These are phyloP conservation scores for Psophia crepitans DNA, from an alignment of 2,113 vertebrate species.

Conservation along the genomic window DNA sequence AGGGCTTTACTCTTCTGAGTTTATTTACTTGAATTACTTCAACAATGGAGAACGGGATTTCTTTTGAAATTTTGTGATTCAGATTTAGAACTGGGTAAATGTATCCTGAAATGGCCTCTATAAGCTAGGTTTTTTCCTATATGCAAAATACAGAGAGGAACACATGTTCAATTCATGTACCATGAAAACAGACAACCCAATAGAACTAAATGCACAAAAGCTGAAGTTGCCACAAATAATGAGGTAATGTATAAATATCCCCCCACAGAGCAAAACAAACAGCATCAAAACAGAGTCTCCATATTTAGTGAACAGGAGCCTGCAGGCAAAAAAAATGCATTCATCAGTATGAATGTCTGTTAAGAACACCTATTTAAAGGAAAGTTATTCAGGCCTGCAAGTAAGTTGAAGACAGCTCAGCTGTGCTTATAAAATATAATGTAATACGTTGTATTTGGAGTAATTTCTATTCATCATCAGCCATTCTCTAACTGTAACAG, in stretches of 20 bases:
- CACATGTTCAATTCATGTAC: fast-evolving
- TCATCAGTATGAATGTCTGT: not conserved
- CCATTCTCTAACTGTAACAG: not conserved
- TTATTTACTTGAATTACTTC: not conserved
- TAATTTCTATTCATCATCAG: not conserved
- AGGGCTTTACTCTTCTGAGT: not conserved
- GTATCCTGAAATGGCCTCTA: not conserved
- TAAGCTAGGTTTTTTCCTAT: not conserved
- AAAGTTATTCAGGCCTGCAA: not conserved
- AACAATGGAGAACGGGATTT: not conserved
- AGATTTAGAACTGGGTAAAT: not conserved
- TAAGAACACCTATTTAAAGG: not conserved
- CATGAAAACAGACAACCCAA: not conserved
- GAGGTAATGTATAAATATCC: not conserved
- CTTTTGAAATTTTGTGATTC: not conserved
- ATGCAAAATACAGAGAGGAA: not conserved
- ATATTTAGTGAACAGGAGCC: not conserved
- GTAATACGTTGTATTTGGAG: not conserved
- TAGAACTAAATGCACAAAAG: not conserved
- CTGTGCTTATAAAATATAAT: not conserved
- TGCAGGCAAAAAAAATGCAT: not conserved
- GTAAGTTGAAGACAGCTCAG: not conserved
- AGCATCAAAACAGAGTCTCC: not conserved
- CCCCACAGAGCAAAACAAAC: not conserved
- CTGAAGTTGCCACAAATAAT: not conserved